phyloP scores from a whole-genome alignment of 2,113 vertebrate species.

The Chaetorhynchus papuensis region DNA sequence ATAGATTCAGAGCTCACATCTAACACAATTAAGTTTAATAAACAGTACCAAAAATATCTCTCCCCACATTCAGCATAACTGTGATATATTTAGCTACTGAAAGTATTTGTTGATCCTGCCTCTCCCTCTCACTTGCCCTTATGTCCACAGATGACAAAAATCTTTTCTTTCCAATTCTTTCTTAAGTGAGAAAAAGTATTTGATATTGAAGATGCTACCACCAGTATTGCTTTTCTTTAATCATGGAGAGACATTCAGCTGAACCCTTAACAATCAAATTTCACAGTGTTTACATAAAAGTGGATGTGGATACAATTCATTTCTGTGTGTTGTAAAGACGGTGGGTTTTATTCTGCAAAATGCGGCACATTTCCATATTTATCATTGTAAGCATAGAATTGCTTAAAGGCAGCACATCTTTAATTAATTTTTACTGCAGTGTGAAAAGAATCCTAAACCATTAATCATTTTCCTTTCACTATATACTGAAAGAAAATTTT shows the following conservation, averaged over 20 bases:
- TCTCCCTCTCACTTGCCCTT: background rate
- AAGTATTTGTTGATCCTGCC: background rate
- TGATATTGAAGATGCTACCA: constrained; percentile 6
- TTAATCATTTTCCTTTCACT: constrained; percentile 41
- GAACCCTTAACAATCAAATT: constrained; percentile 47
- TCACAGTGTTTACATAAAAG: constrained; percentile 56
- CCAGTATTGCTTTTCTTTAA: constrained; percentile 38
- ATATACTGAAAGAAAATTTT: constrained; percentile 20
- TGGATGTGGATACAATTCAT: constrained; percentile 41
- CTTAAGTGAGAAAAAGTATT: constrained; percentile 17
- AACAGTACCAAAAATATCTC: background rate
- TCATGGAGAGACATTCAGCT: constrained; percentile 15
- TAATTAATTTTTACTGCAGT: constrained; percentile 54
- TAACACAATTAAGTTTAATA: background rate
- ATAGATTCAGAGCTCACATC: background rate
- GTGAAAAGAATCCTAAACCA: constrained; percentile 47
- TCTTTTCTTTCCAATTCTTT: constrained; percentile 8
- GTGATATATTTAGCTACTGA: background rate
- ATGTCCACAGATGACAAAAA: background rate
- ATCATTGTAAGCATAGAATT: constrained; percentile 28
- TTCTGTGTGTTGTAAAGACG: constrained; percentile 9
- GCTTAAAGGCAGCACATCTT: constrained; percentile 43
- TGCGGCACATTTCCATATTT: constrained; percentile 47
- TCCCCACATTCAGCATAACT: background rate
- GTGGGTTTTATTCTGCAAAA: constrained; percentile 45